Conservation (phyloP, 2,113 vertebrate genomes). For the Notothenia coriiceps region DNA sequence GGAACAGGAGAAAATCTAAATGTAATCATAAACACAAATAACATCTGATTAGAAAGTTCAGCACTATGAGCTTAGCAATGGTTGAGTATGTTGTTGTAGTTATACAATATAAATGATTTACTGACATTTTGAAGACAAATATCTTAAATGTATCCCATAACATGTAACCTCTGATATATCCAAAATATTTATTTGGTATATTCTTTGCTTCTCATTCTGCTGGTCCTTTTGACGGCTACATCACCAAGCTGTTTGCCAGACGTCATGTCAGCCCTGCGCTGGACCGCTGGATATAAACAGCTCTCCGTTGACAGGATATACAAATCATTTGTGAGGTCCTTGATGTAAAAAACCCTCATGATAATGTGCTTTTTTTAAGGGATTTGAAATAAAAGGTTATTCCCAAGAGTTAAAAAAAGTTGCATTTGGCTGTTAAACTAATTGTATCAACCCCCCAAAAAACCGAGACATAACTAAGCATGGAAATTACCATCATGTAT, state of each 20-base stretch:
- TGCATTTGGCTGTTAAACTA: too few relatives aligned
- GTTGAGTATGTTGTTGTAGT: neutral
- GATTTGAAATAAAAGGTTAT: too few relatives aligned
- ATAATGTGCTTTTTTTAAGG: neutral
- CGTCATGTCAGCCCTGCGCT: neutral
- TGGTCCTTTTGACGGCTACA: neutral
- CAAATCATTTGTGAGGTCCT: neutral
- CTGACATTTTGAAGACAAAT: neutral
- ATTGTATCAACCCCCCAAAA: too few relatives aligned
- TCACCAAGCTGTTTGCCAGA: neutral
- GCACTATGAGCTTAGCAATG: neutral
- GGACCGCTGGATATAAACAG: too few relatives aligned
- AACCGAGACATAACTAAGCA: too few relatives aligned
- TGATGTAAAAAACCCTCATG: neutral
- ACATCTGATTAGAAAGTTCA: neutral
- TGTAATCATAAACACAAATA: neutral
- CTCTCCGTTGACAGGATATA: too few relatives aligned
- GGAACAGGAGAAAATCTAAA: neutral
- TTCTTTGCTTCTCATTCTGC: neutral
- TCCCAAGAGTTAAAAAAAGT: too few relatives aligned
- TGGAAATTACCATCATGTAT: too few relatives aligned
- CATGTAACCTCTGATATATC: neutral
- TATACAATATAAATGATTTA: neutral
- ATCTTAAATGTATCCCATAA: too few relatives aligned
- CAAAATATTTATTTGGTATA: neutral